Conservation (phyloP, 2,797 vertebrate species). For the Melanogrammus aeglefinus region DNA sequence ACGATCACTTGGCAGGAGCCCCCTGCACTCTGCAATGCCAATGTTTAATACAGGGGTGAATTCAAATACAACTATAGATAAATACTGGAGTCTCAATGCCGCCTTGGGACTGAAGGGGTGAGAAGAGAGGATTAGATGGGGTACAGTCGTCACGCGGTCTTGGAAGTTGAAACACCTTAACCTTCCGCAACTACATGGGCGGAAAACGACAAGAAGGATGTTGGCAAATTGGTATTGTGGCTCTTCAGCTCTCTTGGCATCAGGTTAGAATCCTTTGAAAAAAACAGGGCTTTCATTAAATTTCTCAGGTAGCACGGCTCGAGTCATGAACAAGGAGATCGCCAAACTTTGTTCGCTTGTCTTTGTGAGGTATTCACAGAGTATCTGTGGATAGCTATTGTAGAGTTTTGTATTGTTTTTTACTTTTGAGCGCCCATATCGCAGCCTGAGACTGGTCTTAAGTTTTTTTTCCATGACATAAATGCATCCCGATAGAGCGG, state of each 20-base stretch:
- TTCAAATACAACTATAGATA: not conserved
- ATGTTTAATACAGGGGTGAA: conserved; percentile 7
- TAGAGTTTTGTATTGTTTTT: too few relatives aligned
- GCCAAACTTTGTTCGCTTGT: not conserved
- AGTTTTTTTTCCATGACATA: too few relatives aligned
- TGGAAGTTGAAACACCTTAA: not conserved
- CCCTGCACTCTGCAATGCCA: conserved; percentile 84
- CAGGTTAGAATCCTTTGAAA: not conserved
- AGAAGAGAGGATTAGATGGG: not conserved
- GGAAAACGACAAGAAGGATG: too few relatives aligned
- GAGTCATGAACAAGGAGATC: too few relatives aligned
- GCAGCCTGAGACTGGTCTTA: too few relatives aligned
- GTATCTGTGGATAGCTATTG: too few relatives aligned
- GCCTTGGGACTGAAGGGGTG: not conserved
- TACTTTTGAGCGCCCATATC: too few relatives aligned
- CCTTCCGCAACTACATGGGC: conserved; percentile 45
- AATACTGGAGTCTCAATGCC: not conserved
- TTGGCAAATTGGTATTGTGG: not conserved
- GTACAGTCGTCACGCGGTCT: not conserved
- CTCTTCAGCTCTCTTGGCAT: not conserved
- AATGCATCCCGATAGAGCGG: too few relatives aligned
- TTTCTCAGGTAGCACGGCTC: too few relatives aligned
- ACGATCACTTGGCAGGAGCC: conserved; percentile 96
- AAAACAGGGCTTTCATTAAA: too few relatives aligned
- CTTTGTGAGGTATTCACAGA: not conserved